These are phyloP conservation scores for Acanthopleura granulata DNA, from an alignment of 2,888 invertebrate genomes.

Conservation along the genomic window DNA sequence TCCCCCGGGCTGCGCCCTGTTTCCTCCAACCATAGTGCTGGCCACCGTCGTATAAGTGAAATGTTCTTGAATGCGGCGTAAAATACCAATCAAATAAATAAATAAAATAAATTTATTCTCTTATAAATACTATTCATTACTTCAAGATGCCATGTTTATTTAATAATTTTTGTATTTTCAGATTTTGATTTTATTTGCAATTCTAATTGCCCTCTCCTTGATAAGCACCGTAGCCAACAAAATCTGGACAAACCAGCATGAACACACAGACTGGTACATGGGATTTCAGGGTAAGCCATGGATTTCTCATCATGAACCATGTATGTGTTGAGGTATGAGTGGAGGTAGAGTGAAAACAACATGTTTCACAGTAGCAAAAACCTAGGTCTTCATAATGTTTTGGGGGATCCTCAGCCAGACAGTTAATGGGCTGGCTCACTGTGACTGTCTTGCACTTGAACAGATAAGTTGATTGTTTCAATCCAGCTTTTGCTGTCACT, in stretches of 20 bases:
- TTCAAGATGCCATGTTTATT: too few relatives aligned
- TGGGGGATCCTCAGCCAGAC: too few relatives aligned
- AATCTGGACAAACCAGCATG: slow-evolving; percentile 80
- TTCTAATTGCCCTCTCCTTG: slow-evolving; percentile 89
- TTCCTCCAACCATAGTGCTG: neutral
- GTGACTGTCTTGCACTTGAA: too few relatives aligned
- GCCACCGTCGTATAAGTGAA: neutral
- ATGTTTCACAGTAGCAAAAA: too few relatives aligned
- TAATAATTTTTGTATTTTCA: slow-evolving; percentile 50
- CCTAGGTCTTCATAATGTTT: too few relatives aligned
- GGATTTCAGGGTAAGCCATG: slow-evolving; percentile 79
- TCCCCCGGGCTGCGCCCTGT: neutral
- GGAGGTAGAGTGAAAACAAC: too few relatives aligned
- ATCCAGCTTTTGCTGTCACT: too few relatives aligned
- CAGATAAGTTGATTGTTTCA: too few relatives aligned
- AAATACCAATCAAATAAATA: neutral
- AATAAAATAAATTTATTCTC: too few relatives aligned
- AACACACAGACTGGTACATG: slow-evolving; percentile 85
- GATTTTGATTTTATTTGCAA: slow-evolving; percentile 94
- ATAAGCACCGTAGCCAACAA: slow-evolving; percentile 91
- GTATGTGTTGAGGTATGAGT: too few relatives aligned
- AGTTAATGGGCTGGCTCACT: too few relatives aligned
- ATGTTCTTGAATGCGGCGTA: neutral
- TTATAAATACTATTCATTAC: too few relatives aligned
- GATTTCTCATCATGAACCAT: neutral